These are phyloP conservation scores for Bombus ignitus DNA, from an alignment of 1,140 invertebrate genomes.

Conservation along the genomic window DNA sequence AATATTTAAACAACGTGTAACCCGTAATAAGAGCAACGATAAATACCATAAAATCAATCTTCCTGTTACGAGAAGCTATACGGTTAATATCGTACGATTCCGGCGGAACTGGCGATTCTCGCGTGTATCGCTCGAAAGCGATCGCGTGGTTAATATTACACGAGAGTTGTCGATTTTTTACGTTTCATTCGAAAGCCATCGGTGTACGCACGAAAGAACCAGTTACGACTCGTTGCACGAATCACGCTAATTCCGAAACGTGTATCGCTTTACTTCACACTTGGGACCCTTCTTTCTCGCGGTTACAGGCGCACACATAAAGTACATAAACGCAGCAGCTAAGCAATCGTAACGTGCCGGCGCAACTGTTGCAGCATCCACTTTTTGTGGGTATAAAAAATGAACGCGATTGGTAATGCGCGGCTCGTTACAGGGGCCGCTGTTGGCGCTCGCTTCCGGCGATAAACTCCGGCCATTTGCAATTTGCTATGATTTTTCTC, in stretches of 20 bases:
- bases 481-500: slow-evolving; percentile 1
- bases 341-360: not conserved
- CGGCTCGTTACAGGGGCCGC: not conserved
- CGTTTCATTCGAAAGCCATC: too few relatives aligned
- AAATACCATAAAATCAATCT: too few relatives aligned
- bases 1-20: too few relatives aligned
- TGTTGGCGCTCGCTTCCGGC: slow-evolving; percentile 2
- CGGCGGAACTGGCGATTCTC: too few relatives aligned
- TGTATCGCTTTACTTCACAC: not conserved
- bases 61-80: too few relatives aligned
- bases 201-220: too few relatives aligned
- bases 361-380: not conserved
- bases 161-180: too few relatives aligned
- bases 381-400: not conserved
- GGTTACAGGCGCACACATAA: not conserved
- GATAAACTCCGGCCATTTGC: not conserved
- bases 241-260: not conserved
- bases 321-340: not conserved
- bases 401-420: slow-evolving; percentile 13
- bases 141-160: too few relatives aligned
- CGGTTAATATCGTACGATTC: too few relatives aligned
- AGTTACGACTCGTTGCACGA: not conserved
- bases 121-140: too few relatives aligned
- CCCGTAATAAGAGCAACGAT: too few relatives aligned
- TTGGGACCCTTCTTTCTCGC: not conserved